These are phyloP conservation scores for Lepidurus arcticus DNA, from an alignment of 1,140 invertebrate species.

Conservation along the genomic window DNA sequence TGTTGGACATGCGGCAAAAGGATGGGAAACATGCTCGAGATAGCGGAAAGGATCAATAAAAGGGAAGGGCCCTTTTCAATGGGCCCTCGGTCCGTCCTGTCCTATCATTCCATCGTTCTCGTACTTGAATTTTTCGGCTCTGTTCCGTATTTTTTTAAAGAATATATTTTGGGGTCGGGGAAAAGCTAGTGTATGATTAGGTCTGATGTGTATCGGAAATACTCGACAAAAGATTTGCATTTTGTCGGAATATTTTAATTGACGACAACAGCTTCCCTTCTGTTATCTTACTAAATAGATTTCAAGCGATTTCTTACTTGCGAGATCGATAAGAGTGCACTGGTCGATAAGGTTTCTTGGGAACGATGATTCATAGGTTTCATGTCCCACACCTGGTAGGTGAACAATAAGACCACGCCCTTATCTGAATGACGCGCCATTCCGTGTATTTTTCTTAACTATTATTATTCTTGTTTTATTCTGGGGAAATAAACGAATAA, in stretches of 20 bases:
- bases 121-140: too few relatives aligned
- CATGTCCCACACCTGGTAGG: not conserved
- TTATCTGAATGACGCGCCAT: not conserved
- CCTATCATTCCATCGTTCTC: too few relatives aligned
- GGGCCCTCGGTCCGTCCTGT: not conserved
- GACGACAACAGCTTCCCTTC: too few relatives aligned
- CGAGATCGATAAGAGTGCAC: not conserved
- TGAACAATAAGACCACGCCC: not conserved
- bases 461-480: too few relatives aligned
- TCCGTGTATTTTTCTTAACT: too few relatives aligned
- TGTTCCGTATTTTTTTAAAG: too few relatives aligned
- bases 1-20: constrained; percentile 3
- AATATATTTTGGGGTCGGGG: too few relatives aligned
- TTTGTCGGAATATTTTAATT: too few relatives aligned
- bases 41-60: constrained; percentile 15
- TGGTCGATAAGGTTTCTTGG: constrained; percentile 1
- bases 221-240: too few relatives aligned
- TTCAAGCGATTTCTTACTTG: not conserved
- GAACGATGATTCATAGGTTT: not conserved
- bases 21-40: not conserved
- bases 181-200: too few relatives aligned
- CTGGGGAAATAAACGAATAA: too few relatives aligned
- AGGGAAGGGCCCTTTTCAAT: not conserved
- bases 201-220: too few relatives aligned
- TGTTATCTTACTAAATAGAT: not conserved